Evolutionary conservation across 2,113 vertebrate genomes (phyloP), one percentile per base, ranked within the genome.

Genomic region (Corvus hawaiiensis): DNA sequence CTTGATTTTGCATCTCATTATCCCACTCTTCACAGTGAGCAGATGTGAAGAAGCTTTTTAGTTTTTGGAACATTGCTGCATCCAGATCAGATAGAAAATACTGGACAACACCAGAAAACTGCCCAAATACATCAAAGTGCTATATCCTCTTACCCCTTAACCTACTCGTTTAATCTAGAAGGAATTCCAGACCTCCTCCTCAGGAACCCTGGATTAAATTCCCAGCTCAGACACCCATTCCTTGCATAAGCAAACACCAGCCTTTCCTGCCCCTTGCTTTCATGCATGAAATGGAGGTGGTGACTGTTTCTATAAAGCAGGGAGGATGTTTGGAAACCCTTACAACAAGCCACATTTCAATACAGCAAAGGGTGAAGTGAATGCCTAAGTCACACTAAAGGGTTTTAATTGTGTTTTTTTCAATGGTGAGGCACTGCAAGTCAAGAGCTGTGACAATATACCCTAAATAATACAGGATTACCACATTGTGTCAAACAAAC

Each of bases 1-100:
- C 84, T 93, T 89, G 61, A 92, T 95, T 95, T 67, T 89, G 91
- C 93, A 93, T 94, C 80, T 96, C 15, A 22, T 95, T 95, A 94
- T 96, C 83, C 73, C 80, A 81, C 91, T 90, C 92, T 92, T 94
- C 76, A 92, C 61, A 92, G 76, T 3, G 61, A 94, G 86, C 94
- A 97, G 94, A 77, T 87, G 94, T 84, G 89, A 95, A 64, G 85
- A 88, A 52, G 64, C 86, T 90, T 90, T 95, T 72, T 48, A 52
- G 48, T 89, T 94, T 88, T 63, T 48, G 59, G 48, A 90, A 63
- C 39, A 30, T 13, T 51, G 68, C 76, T 81, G 48, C 33, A 76
- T 39, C 35, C 68, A 92, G 64, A 66, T 11, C 1, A 4, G 39
- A 48, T 10, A 74, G 64, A 95, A 95, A 92, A 95, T 21, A 43